Conservation (phyloP, 2,797 vertebrate species). For the Dicrostonyx torquatus region DNA sequence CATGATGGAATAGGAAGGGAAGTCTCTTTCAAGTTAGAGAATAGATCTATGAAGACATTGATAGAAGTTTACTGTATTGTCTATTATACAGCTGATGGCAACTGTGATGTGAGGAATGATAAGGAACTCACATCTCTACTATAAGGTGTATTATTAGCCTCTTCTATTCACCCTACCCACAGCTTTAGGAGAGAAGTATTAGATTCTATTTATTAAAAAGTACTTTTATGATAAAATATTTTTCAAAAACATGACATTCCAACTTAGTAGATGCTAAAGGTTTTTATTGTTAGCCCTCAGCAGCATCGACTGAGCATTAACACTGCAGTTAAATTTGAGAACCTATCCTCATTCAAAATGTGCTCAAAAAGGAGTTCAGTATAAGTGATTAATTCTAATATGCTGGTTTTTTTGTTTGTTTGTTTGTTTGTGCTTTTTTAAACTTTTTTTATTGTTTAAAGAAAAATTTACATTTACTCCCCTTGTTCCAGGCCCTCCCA, state of each 20-base stretch:
- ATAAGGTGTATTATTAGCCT: neutral
- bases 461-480: too few species aligned
- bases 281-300: slow-evolving; percentile 22
- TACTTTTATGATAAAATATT: slow-evolving; percentile 15
- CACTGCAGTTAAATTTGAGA: neutral
- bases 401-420: too few species aligned
- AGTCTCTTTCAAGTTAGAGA: neutral
- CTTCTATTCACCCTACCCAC: neutral
- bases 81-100: neutral
- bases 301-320: neutral
- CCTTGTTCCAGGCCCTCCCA: too few species aligned
- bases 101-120: neutral
- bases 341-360: neutral
- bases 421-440: too few species aligned
- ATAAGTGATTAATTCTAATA: neutral
- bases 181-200: neutral
- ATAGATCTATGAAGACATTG: neutral
- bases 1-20: neutral
- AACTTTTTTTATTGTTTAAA: too few species aligned
- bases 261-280: neutral
- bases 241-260: neutral
- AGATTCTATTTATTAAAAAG: neutral
- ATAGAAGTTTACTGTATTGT: neutral
- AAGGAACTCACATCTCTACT: neutral
- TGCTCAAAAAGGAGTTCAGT: neutral